A percentile compares a stretch with the other conserved stretches of the same genome.
phyloP scores from a whole-genome alignment of 30 jellyfish, hydroid and myxozoan genomes.

The Aurelia coerulea region DNA sequence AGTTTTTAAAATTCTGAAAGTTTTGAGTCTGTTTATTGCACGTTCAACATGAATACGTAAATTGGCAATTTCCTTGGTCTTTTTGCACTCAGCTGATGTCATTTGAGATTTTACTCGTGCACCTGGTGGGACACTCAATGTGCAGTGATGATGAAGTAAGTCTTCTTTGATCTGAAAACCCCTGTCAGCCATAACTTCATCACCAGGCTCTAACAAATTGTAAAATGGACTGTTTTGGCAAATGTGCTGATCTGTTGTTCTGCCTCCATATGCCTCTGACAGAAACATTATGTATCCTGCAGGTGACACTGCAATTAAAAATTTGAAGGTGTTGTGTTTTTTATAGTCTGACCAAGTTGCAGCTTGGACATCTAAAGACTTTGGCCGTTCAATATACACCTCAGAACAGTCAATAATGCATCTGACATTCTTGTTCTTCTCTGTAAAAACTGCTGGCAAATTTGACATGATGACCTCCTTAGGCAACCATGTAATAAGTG shows the following conservation, averaged over 20 bases:
- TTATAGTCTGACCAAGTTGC: conserved; percentile 54
- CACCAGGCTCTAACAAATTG: conserved; percentile 60
- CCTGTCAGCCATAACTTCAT: conserved; percentile 62
- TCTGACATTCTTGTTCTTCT: neutral
- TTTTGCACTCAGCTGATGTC: conserved; percentile 66
- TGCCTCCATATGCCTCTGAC: conserved; percentile 30
- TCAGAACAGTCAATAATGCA: conserved; percentile 43
- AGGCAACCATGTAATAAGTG: conserved; percentile 27
- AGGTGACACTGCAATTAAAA: conserved; percentile 20
- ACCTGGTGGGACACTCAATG: conserved; percentile 87
- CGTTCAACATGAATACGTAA: no score
- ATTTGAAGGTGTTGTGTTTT: conserved; percentile 17
- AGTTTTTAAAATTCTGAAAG: conserved; percentile 58
- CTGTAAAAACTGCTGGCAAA: conserved; percentile 15
- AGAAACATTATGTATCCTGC: conserved; percentile 28
- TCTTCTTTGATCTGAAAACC: conserved; percentile 60
- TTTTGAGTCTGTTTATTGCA: conserved; percentile 69
- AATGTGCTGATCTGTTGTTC: conserved; percentile 29
- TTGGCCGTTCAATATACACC: conserved; percentile 35
- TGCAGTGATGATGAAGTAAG: conserved; percentile 16
- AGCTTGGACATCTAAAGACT: conserved; percentile 35
- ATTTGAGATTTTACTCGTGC: conserved; percentile 68
- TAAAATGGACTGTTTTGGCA: conserved; percentile 26
- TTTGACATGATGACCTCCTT: conserved; percentile 4
- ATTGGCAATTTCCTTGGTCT: conserved; percentile 65